phyloP scores from a whole-genome alignment of 2,888 invertebrate genomes.

The Synergus japonicus region DNA sequence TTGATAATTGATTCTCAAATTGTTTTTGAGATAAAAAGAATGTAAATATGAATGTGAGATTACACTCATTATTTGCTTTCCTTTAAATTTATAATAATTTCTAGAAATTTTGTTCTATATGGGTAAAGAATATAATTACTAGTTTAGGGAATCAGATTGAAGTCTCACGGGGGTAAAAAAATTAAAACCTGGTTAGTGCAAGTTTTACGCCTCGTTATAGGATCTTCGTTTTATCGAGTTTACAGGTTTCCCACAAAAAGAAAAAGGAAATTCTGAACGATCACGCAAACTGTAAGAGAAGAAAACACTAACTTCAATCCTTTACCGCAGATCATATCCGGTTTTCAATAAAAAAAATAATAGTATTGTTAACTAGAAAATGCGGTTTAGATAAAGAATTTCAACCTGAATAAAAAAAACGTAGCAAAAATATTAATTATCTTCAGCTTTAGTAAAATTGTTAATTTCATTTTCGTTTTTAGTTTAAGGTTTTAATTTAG shows the following conservation, averaged over 20 bases:
- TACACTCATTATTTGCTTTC: no score
- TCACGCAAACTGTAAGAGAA: slow-evolving; percentile 14
- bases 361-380: background rate
- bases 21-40: background rate
- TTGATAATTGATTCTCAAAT: background rate
- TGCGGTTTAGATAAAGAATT: background rate
- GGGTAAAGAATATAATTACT: background rate
- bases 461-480: background rate
- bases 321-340: slow-evolving; percentile 5
- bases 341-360: slow-evolving; percentile 2
- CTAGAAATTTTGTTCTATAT: background rate
- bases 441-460: background rate
- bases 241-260: slow-evolving; percentile 7
- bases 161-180: background rate
- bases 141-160: slow-evolving; percentile 22
- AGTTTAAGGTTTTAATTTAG: background rate
- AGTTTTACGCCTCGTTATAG: slow-evolving; percentile 33
- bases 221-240: slow-evolving; percentile 23
- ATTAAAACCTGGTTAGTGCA: background rate
- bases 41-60: no score
- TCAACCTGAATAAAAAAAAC: background rate
- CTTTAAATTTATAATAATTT: background rate
- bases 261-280: background rate
- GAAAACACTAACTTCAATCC: background rate
- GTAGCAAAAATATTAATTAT: no score